Evolutionary conservation across 2,797 vertebrate genomes (phyloP).

Genomic region (Smutsia temminckii): DNA sequence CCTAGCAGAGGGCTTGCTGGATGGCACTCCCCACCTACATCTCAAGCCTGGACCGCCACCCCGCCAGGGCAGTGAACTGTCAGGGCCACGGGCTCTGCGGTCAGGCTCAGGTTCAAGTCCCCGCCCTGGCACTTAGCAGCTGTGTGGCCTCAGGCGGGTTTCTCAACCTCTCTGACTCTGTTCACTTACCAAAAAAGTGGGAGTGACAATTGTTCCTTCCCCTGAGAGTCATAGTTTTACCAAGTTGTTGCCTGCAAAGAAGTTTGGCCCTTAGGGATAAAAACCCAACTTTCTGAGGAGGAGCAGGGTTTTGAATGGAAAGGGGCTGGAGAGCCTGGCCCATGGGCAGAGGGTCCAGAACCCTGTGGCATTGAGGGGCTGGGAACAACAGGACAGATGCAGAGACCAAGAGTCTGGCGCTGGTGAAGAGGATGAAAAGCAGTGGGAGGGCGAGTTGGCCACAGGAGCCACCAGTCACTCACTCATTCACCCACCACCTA

Average conservation of each 20-base stretch:
- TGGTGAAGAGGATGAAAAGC: accelerated
- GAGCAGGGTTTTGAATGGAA: too few species aligned
- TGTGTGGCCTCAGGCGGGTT: not conserved
- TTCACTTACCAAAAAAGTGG: not conserved
- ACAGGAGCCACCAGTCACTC: accelerated
- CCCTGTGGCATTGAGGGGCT: accelerated
- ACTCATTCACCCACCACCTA: accelerated
- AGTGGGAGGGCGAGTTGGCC: accelerated
- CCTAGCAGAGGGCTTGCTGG: not conserved
- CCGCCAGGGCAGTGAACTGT: not conserved
- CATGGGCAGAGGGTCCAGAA: not conserved
- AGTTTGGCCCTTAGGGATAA: not conserved
- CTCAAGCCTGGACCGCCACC: not conserved
- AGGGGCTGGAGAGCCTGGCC: accelerated
- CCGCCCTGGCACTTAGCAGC: not conserved
- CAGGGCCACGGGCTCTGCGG: not conserved
- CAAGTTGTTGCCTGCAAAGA: not conserved
- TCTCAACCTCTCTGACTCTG: not conserved
- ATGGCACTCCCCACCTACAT: accelerated
- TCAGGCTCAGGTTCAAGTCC: not conserved
- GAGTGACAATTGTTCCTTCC: not conserved
- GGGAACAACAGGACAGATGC: not conserved
- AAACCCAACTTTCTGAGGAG: not conserved
- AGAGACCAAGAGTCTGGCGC: accelerated
- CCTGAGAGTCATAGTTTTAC: not conserved